These are phyloP conservation scores for Clavelina lepadiformis DNA, from an alignment of 23 tunicate genomes.

Conservation along the genomic window DNA sequence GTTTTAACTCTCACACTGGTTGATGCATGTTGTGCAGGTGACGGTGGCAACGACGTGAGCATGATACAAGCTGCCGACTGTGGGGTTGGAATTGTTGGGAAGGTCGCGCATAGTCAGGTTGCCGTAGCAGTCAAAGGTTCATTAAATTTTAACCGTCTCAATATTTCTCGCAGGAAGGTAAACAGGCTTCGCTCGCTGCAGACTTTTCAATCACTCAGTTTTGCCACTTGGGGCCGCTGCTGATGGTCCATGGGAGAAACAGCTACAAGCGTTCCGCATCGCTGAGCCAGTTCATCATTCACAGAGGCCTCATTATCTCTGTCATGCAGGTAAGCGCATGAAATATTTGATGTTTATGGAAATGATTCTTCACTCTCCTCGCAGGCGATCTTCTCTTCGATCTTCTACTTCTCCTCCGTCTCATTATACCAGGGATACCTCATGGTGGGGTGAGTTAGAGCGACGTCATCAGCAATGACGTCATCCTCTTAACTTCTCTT, in stretches of 20 bases:
- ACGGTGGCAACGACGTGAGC: slow-evolving; percentile 97
- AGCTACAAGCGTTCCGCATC: slow-evolving; percentile 96
- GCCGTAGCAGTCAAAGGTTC: not conserved
- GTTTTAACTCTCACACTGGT: too few relatives aligned
- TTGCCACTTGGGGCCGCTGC: slow-evolving; percentile 57
- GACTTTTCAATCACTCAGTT: slow-evolving; percentile 92
- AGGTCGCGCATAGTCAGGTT: slow-evolving; percentile 6
- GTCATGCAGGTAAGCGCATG: slow-evolving; percentile 67
- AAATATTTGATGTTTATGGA: not conserved
- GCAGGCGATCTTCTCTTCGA: slow-evolving; percentile 96
- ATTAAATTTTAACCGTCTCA: not conserved
- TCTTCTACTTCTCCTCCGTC: slow-evolving; percentile 89
- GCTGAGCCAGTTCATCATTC: slow-evolving; percentile 89
- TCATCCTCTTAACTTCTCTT: too few relatives aligned
- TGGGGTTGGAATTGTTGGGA: slow-evolving; percentile 92
- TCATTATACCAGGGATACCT: slow-evolving; percentile 82
- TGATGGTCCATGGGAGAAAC: slow-evolving; percentile 86
- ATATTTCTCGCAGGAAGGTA: slow-evolving; percentile 56
- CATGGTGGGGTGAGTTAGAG: slow-evolving; percentile 85
- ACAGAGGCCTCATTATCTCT: slow-evolving; percentile 87
- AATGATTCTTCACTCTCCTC: slow-evolving; percentile 14
- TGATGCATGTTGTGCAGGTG: slow-evolving; percentile 69
- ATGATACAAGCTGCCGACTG: slow-evolving; percentile 95
- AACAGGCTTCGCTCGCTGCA: slow-evolving; percentile 91
- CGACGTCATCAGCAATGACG: not conserved